phyloP scores from a whole-genome alignment of 2,888 invertebrate species.

The Lamproptera curius region DNA sequence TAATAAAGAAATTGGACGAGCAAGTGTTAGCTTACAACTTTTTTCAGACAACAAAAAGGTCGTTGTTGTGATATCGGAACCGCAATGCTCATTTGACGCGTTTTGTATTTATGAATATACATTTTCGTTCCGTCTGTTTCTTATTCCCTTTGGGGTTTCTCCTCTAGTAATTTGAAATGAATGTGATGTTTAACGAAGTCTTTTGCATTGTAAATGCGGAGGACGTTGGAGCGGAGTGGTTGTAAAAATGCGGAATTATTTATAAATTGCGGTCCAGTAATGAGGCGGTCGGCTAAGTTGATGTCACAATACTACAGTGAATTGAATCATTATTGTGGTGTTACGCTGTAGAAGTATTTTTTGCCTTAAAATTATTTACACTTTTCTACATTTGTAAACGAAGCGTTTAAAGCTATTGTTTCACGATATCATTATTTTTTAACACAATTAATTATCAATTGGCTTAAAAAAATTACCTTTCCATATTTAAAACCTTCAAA shows the following conservation, averaged over 20 bases:
- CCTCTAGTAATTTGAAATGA: constrained; percentile 11
- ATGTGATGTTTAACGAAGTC: constrained; percentile 14
- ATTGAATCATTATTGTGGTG: no score
- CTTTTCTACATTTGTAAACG: no score
- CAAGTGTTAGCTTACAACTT: background rate
- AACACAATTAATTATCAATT: no score
- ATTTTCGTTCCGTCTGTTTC: constrained; percentile 7
- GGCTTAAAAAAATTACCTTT: no score
- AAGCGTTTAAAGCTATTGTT: no score
- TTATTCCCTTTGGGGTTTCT: constrained; percentile 8
- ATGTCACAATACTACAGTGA: no score
- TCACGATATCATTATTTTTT: no score
- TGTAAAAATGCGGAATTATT: constrained; percentile 25
- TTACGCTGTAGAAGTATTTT: no score
- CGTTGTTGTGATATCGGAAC: background rate
- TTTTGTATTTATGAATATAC: constrained; percentile 15
- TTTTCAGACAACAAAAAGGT: no score
- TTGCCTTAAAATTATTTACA: no score
- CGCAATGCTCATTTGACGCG: background rate
- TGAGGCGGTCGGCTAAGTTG: background rate
- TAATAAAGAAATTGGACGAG: background rate
- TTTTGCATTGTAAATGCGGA: constrained; percentile 13
- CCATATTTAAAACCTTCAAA: no score
- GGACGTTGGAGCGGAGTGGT: background rate
- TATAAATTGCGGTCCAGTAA: constrained; percentile 22